Percentiles rank a stretch among this genome's conserved stretches.
Evolutionary conservation across 2,797 vertebrate species (phyloP).

Genomic region (Scyliorhinus canicula): DNA sequence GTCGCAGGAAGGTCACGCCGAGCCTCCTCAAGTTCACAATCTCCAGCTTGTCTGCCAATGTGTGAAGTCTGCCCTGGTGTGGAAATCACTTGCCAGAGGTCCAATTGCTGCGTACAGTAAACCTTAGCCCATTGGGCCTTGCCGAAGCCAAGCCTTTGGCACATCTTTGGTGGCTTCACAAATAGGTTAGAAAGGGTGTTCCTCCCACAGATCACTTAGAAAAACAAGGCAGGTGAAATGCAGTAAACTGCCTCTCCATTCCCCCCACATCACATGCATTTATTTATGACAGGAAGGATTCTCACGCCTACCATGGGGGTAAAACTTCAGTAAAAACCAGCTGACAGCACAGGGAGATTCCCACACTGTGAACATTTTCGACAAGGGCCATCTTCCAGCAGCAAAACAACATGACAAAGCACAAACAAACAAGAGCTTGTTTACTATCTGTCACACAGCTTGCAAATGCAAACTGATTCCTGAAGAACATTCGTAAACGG

Average conservation of each 20-base stretch:
- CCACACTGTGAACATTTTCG: not conserved
- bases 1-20: constrained; percentile 44
- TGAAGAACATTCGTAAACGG: not conserved
- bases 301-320: not conserved
- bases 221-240: not conserved
- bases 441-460: not conserved
- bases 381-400: not conserved
- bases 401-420: not conserved
- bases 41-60: constrained; percentile 35
- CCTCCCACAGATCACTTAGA: not conserved
- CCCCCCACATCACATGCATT: not conserved
- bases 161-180: not conserved
- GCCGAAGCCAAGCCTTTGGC: not conserved
- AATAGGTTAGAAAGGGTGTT: not conserved
- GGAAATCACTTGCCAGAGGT: not conserved
- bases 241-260: not conserved
- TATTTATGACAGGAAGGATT: constrained; percentile 28
- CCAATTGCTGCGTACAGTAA: not conserved
- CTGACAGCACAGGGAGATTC: not conserved
- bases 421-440: constrained; percentile 23
- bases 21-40: constrained; percentile 51
- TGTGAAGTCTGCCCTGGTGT: not conserved
- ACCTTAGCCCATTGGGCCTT: not conserved
- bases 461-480: not conserved
- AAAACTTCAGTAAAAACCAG: constrained; percentile 20